These are phyloP conservation scores for Staurois parvus DNA, from an alignment of 2,797 vertebrate genomes.

Conservation along the genomic window DNA sequence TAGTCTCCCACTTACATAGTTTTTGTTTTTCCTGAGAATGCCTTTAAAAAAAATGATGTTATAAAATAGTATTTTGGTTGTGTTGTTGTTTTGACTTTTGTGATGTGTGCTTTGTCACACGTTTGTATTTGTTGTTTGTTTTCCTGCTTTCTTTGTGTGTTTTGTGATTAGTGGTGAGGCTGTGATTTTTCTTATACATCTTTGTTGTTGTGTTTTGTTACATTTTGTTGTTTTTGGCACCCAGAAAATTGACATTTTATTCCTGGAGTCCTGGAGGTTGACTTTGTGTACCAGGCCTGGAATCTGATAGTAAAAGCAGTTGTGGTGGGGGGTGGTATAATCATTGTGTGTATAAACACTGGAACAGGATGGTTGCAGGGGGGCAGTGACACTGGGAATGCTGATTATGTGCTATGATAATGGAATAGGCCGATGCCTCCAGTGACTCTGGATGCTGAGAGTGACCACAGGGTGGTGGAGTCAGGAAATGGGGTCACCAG, in stretches of 20 bases:
- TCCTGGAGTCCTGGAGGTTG: not conserved
- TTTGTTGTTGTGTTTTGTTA: no score
- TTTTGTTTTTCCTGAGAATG: no score
- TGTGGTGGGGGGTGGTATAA: not conserved
- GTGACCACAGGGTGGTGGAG: constrained; percentile 1
- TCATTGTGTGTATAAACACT: not conserved
- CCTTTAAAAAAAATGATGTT: no score
- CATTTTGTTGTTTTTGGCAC: not conserved
- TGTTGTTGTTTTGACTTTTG: no score
- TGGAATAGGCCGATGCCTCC: not conserved
- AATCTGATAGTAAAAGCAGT: constrained; percentile 11
- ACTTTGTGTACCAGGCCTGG: not conserved
- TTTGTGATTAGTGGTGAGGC: no score
- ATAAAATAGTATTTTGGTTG: no score
- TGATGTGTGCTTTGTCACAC: no score
- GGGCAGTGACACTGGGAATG: not conserved
- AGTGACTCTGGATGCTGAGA: not conserved
- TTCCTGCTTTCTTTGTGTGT: no score
- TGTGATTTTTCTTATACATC: no score
- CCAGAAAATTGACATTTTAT: not conserved
- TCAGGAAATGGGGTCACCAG: constrained; percentile 30
- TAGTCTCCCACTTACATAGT: no score
- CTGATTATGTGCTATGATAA: not conserved
- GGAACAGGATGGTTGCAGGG: not conserved
- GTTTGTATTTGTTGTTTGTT: no score